phyloP scores from a whole-genome alignment of 2,113 vertebrate species.

The Amblyopsis rosae region DNA sequence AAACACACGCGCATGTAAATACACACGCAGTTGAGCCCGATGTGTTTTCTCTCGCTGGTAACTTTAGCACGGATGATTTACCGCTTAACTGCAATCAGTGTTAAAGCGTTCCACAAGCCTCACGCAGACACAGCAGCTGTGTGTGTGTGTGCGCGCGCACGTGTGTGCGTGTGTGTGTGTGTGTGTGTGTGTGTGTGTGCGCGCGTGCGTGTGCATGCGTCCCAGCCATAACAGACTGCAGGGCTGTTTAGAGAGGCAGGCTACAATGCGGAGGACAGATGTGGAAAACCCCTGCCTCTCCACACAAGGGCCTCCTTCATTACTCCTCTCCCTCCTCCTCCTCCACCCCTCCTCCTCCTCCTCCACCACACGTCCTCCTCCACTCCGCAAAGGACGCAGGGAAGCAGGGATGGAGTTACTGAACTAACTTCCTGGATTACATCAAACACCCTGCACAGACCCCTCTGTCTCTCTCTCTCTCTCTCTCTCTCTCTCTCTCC shows the following conservation, averaged over 20 bases:
- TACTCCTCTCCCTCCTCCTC: constrained; percentile 66
- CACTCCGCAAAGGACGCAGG: constrained; percentile 66
- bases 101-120: constrained; percentile 77
- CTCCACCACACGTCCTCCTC: constrained; percentile 67
- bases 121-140: constrained; percentile 65
- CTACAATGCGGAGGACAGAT: constrained; percentile 82
- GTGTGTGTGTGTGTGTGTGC: constrained; percentile 22
- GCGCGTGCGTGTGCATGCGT: constrained; percentile 26
- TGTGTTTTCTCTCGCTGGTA: constrained; percentile 73
- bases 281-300: constrained; percentile 79
- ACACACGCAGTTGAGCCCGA: constrained; percentile 50
- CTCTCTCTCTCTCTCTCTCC: constrained; percentile 30
- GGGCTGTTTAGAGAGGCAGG: constrained; percentile 78
- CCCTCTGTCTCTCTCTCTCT: constrained; percentile 26
- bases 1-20: constrained; percentile 54
- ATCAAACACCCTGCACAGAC: constrained; percentile 70
- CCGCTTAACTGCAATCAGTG: constrained; percentile 80
- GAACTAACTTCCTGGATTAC: constrained; percentile 83
- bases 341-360: constrained; percentile 68
- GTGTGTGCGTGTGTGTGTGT: constrained; percentile 46
- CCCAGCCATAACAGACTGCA: constrained; percentile 77
- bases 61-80: constrained; percentile 80
- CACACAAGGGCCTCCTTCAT: constrained; percentile 81
- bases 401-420: constrained; percentile 76
- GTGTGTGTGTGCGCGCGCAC: constrained; percentile 26